phyloP scores from a whole-genome alignment of 2,113 vertebrate genomes.

The Cynocephalus volans region DNA sequence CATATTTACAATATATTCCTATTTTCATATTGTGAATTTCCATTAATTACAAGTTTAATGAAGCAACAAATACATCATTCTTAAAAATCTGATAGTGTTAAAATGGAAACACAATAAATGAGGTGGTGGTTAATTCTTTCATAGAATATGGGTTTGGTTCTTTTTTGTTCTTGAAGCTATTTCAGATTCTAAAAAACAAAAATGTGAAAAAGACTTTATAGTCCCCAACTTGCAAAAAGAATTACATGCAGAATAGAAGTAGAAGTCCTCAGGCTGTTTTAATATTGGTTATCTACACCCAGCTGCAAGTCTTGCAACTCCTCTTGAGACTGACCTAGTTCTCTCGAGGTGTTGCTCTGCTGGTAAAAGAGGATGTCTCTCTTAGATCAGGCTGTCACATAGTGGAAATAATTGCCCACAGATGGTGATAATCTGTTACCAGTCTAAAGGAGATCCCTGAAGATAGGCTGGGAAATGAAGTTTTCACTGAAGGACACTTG shows the following conservation, averaged over 20 bases:
- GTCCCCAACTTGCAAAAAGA: neutral
- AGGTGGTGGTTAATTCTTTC: neutral
- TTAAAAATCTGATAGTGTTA: neutral
- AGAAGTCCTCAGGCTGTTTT: neutral
- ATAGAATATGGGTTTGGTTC: neutral
- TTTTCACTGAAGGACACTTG: slow-evolving; percentile 74
- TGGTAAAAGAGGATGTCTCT: slow-evolving; percentile 24
- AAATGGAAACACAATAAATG: neutral
- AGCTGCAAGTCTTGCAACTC: neutral
- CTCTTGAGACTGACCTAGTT: neutral
- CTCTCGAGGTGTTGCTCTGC: slow-evolving; percentile 45
- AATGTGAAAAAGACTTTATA: neutral
- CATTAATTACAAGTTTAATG: neutral
- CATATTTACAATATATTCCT: neutral
- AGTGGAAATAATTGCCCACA: slow-evolving; percentile 69
- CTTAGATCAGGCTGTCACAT: slow-evolving; percentile 27
- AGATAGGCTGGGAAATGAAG: slow-evolving; percentile 82
- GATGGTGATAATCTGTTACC: slow-evolving; percentile 80
- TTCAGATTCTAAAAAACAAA: slow-evolving; percentile 4
- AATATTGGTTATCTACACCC: neutral
- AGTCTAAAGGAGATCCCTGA: slow-evolving; percentile 74
- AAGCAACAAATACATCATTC: neutral
- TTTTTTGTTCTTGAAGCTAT: neutral
- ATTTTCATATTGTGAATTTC: slow-evolving; percentile 23
- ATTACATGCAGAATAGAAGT: accelerated